Percentiles rank a stretch among this genome's conserved stretches.
Conservation (phyloP, 1,140 invertebrate genomes). For the Ceratitis capitata region DNA sequence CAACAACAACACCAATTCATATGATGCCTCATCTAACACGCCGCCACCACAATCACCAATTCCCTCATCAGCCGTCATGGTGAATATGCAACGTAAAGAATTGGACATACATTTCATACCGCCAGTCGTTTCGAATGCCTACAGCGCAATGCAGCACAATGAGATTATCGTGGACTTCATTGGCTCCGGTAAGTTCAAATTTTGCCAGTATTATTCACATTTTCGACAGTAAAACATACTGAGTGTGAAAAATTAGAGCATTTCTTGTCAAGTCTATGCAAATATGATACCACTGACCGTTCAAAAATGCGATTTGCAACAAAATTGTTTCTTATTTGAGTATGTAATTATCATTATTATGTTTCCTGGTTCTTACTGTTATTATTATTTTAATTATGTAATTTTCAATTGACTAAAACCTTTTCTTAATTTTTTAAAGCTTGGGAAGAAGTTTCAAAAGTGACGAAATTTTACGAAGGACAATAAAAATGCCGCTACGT, state of each 20-base stretch:
- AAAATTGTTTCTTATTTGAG: too few relatives aligned
- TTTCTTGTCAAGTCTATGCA: too few relatives aligned
- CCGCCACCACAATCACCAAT: conserved; percentile 26
- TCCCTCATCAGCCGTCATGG: not conserved
- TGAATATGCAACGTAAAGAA: conserved; percentile 40
- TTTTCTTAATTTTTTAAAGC: conserved; percentile 52
- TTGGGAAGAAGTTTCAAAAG: conserved; percentile 65
- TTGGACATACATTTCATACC: conserved; percentile 45
- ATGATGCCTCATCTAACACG: not conserved
- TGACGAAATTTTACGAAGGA: conserved; percentile 54
- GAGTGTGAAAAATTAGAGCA: too few relatives aligned
- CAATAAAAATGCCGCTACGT: conserved; percentile 42
- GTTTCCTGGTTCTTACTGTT: not conserved
- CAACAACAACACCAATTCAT: conserved; percentile 32
- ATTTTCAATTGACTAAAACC: not conserved
- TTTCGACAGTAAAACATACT: too few relatives aligned
- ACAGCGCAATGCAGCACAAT: conserved; percentile 59
- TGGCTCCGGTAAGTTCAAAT: conserved; percentile 66
- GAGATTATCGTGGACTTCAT: conserved; percentile 71
- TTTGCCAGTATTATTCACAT: too few relatives aligned
- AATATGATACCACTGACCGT: too few relatives aligned
- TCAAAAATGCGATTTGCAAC: too few relatives aligned
- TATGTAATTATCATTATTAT: too few relatives aligned
- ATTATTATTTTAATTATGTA: not conserved
- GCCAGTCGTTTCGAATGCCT: conserved; percentile 40